These are phyloP conservation scores for Pocillopora grandis DNA, from an alignment of 92 coral and sea anemone species.

Conservation along the genomic window DNA sequence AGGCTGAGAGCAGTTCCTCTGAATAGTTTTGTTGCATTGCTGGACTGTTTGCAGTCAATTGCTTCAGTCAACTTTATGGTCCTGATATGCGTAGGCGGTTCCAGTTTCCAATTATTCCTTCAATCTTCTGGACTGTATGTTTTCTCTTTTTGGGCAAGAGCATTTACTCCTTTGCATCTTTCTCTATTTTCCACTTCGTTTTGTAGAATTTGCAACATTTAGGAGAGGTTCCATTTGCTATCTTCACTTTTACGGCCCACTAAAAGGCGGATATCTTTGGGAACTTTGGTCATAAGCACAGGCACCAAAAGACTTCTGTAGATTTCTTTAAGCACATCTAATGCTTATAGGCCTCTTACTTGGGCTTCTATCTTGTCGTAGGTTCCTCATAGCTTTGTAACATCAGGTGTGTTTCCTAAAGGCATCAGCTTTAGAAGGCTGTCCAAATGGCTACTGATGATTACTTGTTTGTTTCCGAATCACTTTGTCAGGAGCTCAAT, in stretches of 20 bases:
- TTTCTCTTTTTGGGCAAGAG: too few species aligned
- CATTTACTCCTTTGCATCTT: background rate
- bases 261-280: too few species aligned
- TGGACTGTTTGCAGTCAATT: conserved; percentile 41
- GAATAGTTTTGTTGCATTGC: conserved; percentile 39
- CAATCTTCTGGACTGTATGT: too few species aligned
- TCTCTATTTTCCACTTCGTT: conserved; percentile 12
- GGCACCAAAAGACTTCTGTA: too few species aligned
- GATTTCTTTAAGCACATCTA: too few species aligned
- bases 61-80: conserved; percentile 18
- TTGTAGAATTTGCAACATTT: conserved; percentile 35
- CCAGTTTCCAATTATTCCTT: background rate
- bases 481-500: conserved; percentile 42
- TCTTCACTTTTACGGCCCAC: too few species aligned
- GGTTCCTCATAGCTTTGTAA: conserved; percentile 30
- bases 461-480: conserved; percentile 62
- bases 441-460: conserved; percentile 67
- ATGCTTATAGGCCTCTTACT: background rate
- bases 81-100: background rate
- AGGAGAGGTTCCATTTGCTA: conserved; percentile 34
- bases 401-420: conserved; percentile 33
- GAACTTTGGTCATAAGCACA: too few species aligned
- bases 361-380: conserved; percentile 62
- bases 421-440: conserved; percentile 42
- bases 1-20: conserved; percentile 54